Conservation (phyloP, 2,797 vertebrate species). For the Picus viridis region DNA sequence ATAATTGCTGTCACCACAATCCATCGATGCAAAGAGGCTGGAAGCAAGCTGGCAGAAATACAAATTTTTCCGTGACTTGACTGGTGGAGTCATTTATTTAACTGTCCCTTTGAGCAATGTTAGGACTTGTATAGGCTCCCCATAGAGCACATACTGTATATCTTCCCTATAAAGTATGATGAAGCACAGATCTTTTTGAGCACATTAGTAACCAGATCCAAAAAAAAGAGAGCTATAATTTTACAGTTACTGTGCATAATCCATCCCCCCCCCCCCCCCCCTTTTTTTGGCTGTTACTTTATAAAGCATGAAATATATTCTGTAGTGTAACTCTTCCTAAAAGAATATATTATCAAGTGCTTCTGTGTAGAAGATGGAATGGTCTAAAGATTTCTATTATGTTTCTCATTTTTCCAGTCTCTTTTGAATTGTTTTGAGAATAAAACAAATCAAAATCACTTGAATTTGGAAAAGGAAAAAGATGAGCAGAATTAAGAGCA, state of each 20-base stretch:
- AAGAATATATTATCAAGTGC: conserved; percentile 38
- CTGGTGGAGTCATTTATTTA: conserved; percentile 74
- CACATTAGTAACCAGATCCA: conserved; percentile 49
- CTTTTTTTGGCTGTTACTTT: conserved; percentile 57
- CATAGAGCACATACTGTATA: conserved; percentile 58
- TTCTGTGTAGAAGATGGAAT: conserved; percentile 6
- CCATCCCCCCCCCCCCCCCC: neutral
- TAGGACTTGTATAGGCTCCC: conserved; percentile 50
- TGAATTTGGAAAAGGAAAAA: neutral
- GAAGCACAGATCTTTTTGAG: conserved; percentile 54
- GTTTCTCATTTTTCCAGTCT: conserved; percentile 6
- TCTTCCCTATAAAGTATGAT: conserved; percentile 62
- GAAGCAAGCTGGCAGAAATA: conserved; percentile 67
- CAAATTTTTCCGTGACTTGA: conserved; percentile 66
- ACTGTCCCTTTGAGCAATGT: conserved; percentile 67
- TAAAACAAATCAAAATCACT: neutral
- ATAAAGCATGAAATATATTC: conserved; percentile 43
- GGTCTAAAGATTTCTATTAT: conserved; percentile 21
- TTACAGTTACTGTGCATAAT: conserved; percentile 41
- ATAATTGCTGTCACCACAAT: conserved; percentile 68
- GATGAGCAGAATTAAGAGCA: neutral
- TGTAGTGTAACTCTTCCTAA: conserved; percentile 29
- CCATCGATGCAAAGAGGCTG: conserved; percentile 20
- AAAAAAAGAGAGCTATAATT: conserved; percentile 62
- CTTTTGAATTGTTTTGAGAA: conserved; percentile 41